phyloP scores from a whole-genome alignment of 2,113 vertebrate species.

The Eulemur rufifrons region DNA sequence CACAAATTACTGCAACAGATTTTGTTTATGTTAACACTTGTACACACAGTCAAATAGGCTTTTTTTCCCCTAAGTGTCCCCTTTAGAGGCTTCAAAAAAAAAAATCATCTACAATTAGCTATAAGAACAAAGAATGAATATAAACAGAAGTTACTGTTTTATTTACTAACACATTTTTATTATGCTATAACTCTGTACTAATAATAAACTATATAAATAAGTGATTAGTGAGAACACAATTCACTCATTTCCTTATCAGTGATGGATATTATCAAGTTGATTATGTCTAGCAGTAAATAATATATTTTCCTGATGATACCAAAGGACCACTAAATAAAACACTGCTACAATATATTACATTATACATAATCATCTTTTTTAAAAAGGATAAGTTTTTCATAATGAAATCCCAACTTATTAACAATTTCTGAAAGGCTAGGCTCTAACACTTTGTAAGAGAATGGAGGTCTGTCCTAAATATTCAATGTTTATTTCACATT shows the following conservation, averaged over 20 bases:
- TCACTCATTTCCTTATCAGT: constrained; percentile 20
- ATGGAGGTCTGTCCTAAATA: not conserved
- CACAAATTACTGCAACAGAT: constrained; percentile 1
- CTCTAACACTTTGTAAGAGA: not conserved
- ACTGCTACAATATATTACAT: not conserved
- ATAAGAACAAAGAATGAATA: not conserved
- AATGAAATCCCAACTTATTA: not conserved
- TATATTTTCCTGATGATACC: not conserved
- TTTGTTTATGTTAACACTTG: constrained; percentile 34
- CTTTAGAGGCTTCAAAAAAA: not conserved
- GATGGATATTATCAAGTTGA: not conserved
- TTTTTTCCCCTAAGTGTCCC: constrained; percentile 15
- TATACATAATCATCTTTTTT: not conserved
- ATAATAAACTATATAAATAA: not conserved
- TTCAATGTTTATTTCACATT: constrained; percentile 29
- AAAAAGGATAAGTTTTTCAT: not conserved
- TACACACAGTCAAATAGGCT: not conserved
- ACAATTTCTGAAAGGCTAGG: not conserved
- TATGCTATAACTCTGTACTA: not conserved
- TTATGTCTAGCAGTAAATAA: not conserved
- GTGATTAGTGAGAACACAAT: not conserved
- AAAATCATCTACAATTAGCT: not conserved
- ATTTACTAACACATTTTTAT: not conserved
- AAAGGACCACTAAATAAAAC: not conserved
- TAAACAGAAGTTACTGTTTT: constrained; percentile 7